Percentiles rank a stretch among this genome's conserved stretches.
These are phyloP conservation scores for Phodopus roborovskii DNA, from an alignment of 2,113 vertebrate genomes.

Conservation along the genomic window DNA sequence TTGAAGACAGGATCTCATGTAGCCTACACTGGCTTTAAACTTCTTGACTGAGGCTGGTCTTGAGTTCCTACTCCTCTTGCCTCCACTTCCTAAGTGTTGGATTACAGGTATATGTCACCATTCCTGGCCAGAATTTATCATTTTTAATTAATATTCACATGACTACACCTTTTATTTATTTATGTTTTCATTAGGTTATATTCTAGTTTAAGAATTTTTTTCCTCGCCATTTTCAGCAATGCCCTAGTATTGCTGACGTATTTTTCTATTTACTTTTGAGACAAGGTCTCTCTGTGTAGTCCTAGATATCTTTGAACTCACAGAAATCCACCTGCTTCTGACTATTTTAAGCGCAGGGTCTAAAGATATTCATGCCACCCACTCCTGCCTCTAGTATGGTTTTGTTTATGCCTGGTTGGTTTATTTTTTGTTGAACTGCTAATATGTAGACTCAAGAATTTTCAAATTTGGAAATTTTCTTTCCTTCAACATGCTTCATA, in stretches of 20 bases:
- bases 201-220: background rate
- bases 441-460: background rate
- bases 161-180: background rate
- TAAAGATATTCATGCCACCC: background rate
- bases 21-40: background rate
- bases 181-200: background rate
- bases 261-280: background rate
- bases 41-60: background rate
- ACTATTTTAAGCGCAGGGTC: background rate
- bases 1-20: background rate
- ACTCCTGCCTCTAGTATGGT: background rate
- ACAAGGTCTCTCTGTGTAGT: background rate
- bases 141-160: background rate
- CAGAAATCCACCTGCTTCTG: no score
- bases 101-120: background rate
- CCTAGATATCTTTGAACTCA: background rate
- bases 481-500: background rate
- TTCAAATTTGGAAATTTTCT: background rate
- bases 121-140: background rate
- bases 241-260: no score
- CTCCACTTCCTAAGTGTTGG: background rate
- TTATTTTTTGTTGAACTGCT: background rate
- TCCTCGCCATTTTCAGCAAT: background rate
- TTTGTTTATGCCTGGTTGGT: background rate
- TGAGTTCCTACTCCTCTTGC: background rate